A percentile compares a stretch with the other conserved stretches of the same genome.
Evolutionary conservation across 1,140 invertebrate genomes (phyloP).

Genomic region (Drosophila tsacasi): DNA sequence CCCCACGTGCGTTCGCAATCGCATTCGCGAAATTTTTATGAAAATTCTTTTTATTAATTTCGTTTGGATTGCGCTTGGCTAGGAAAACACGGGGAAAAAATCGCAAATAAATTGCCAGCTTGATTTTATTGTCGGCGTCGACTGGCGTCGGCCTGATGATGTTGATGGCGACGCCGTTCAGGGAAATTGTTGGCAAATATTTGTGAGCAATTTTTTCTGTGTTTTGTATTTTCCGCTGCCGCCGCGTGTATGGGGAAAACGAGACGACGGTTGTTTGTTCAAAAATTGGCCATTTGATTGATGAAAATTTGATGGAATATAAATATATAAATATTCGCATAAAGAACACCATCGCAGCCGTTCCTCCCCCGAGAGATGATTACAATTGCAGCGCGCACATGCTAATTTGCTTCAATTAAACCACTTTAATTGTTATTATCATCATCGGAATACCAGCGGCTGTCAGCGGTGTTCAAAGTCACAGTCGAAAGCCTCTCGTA

Average conservation of each 20-base stretch:
- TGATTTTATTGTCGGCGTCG: conserved; percentile 49
- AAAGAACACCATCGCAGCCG: neutral
- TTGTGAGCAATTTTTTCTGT: conserved; percentile 39
- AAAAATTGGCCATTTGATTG: conserved; percentile 57
- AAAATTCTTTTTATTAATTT: conserved; percentile 58
- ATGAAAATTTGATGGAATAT: conserved; percentile 56
- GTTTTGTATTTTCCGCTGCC: conserved; percentile 13
- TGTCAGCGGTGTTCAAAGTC: neutral
- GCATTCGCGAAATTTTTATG: conserved; percentile 24
- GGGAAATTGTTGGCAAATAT: conserved; percentile 53
- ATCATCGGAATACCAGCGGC: neutral
- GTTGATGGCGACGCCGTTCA: conserved; percentile 35
- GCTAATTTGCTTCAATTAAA: conserved; percentile 41
- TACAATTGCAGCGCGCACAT: conserved; percentile 5
- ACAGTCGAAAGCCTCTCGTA: conserved; percentile 10
- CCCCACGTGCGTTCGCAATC: conserved; percentile 14
- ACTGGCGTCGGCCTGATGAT: conserved; percentile 29
- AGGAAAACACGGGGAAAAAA: conserved; percentile 38
- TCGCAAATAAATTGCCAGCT: conserved; percentile 53
- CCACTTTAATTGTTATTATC: conserved; percentile 14
- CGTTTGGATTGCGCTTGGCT: conserved; percentile 43
- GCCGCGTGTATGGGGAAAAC: conserved; percentile 10
- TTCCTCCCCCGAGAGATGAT: conserved; percentile 1
- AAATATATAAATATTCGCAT: conserved; percentile 41
- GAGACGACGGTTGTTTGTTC: conserved; percentile 32